Evolutionary conservation across 2,113 vertebrate species (phyloP).

Genomic region (Aegotheles bennettii): DNA sequence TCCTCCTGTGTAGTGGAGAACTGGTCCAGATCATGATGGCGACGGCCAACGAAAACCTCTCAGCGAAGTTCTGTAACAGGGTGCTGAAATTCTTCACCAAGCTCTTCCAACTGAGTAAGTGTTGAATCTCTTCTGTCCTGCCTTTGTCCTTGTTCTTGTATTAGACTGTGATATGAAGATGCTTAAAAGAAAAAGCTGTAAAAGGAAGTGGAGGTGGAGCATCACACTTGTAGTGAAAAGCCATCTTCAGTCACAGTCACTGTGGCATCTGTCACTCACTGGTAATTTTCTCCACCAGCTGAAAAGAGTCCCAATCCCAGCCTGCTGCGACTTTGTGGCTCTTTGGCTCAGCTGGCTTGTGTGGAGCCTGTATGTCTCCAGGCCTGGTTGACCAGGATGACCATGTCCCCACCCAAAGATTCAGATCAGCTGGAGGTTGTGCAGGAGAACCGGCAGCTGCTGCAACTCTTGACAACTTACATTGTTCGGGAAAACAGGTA

Average conservation of each 20-base stretch:
- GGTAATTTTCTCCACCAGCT: conserved; percentile 66
- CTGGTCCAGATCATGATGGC: conserved; percentile 99
- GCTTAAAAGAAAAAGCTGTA: neutral
- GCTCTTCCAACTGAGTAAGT: conserved; percentile 98
- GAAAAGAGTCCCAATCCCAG: conserved; percentile 97
- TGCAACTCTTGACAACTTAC: conserved; percentile 92
- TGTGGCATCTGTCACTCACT: neutral
- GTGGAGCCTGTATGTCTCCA: conserved; percentile 89
- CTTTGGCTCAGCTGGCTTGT: conserved; percentile 92
- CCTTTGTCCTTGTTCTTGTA: neutral
- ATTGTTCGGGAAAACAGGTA: conserved; percentile 95
- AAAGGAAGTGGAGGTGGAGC: neutral
- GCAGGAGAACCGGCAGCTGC: conserved; percentile 93
- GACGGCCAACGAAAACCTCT: conserved; percentile 94
- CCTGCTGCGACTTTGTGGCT: conserved; percentile 90
- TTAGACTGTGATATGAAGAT: neutral
- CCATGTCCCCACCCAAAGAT: conserved; percentile 89
- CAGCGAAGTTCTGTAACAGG: conserved; percentile 96
- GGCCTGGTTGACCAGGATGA: conserved; percentile 96
- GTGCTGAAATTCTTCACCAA: conserved; percentile 99
- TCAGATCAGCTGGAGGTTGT: conserved; percentile 91
- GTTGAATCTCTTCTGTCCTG: neutral
- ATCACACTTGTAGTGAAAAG: neutral
- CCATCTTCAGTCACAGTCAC: fast-evolving
- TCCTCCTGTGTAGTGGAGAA: conserved; percentile 77